phyloP scores from a whole-genome alignment of 2,113 vertebrate species.

The Neodontobutis hainanensis region DNA sequence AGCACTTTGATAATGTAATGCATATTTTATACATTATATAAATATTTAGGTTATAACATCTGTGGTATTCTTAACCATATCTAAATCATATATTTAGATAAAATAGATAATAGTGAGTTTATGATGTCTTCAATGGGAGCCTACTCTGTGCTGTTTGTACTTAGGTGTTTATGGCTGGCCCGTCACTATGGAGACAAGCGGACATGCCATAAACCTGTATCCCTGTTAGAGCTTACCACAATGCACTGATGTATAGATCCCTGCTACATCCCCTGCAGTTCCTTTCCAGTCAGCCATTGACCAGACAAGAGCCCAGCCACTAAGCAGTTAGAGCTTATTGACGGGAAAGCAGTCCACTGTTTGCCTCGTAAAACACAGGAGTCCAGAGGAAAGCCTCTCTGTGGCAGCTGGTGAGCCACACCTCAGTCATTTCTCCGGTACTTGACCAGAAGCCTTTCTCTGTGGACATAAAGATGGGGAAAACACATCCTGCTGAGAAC shows the following conservation, averaged over 20 bases:
- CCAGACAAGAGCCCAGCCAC: constrained; percentile 49
- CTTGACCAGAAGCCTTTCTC: constrained; percentile 44
- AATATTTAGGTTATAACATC: too few relatives aligned
- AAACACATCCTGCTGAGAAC: background rate
- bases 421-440: constrained; percentile 51
- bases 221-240: constrained; percentile 14
- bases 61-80: too few relatives aligned
- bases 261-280: constrained; percentile 32
- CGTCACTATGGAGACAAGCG: constrained; percentile 2
- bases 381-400: constrained; percentile 49
- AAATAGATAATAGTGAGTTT: background rate
- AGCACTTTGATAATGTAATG: too few relatives aligned
- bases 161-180: constrained; percentile 9
- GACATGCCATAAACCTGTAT: constrained; percentile 13
- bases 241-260: constrained; percentile 43
- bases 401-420: constrained; percentile 53
- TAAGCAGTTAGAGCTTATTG: constrained; percentile 69
- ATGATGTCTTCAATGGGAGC: background rate
- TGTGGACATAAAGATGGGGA: constrained; percentile 18
- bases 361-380: constrained; percentile 62
- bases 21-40: too few relatives aligned
- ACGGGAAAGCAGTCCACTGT: constrained; percentile 56
- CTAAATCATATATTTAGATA: too few relatives aligned
- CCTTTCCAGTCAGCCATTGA: constrained; percentile 41
- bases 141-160: background rate